Evolutionary conservation across 2,888 invertebrate species (phyloP).

Genomic region (Pristionchus arcanus): DNA sequence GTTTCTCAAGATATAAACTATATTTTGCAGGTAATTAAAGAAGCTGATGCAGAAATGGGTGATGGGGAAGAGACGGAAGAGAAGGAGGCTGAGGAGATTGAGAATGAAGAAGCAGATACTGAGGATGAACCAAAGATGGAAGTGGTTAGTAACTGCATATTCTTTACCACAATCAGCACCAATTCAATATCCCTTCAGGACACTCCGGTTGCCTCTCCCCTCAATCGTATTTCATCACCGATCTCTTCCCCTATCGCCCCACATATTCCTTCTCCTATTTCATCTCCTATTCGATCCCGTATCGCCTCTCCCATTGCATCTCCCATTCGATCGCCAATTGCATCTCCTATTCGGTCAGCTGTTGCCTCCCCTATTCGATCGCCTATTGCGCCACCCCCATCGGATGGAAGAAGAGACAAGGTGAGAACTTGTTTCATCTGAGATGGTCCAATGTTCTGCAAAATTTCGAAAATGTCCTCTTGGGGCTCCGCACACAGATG

Average conservation of each 20-base stretch:
- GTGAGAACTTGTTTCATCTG: not conserved
- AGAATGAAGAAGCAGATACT: not conserved
- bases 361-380: not conserved
- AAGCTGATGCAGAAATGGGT: conserved; percentile 31
- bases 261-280: not conserved
- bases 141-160: not conserved
- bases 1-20: not conserved
- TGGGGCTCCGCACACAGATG: no score
- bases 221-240: no score
- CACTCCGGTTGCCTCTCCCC: conserved; percentile 6
- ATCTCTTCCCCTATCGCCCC: not conserved
- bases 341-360: no score
- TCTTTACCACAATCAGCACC: not conserved
- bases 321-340: not conserved
- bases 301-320: not conserved
- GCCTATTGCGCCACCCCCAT: not conserved
- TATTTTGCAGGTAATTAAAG: conserved; percentile 16
- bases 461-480: no score
- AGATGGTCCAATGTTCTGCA: not conserved
- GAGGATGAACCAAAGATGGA: conserved; percentile 18
- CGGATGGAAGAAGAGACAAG: not conserved
- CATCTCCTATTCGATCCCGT: not conserved
- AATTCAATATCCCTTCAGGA: not conserved
- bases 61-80: not conserved
- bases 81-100: not conserved